Evolutionary conservation across 1,140 invertebrate species (phyloP), one percentile per base, ranked within the genome.

Genomic region (Drosophila carrolli): DNA sequence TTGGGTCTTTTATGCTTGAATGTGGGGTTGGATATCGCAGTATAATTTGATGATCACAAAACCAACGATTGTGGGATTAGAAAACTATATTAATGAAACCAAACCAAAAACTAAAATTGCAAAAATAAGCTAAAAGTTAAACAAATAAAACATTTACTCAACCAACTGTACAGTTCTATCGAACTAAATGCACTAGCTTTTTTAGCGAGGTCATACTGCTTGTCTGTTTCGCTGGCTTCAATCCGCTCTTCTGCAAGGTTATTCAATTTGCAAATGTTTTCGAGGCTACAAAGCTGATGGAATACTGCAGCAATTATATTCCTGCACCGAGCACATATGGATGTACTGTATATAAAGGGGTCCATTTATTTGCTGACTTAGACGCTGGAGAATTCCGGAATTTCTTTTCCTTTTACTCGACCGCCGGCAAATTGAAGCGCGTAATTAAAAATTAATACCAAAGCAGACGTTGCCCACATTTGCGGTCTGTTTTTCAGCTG

Each of bases 381-480:
- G 44, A 56, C 56, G 8, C n/a, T 27, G 35, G 53, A 44, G 37
- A 57, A 59, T 68, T 70, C 10, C 1, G 13, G 47, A 54, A 62
- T 46, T 55, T 43, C 41, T 16, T 62, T 59, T 75, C 23, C 29
- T 47, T 61, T 51, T 57, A n/a, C 46, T 53, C 40, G 23, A 46
- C 38, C 32, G 32, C 35, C 44, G 37, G 58, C 40, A 67, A 81
- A 81, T 57, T 81, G 73, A 77, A 77, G 78, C 78, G 78, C 73
- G 61, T 81, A 81, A 81, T 81, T 81, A 67, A 81, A 81, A 73
- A 77, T 81, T 81, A 81, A 77, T 81, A 44, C 66, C 55, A 70
- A 75, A 75, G 71, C 59, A 65, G 71, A 75, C 50, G 47, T 41
- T 50, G 9, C 35, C 56, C 57, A 51, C 70, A 74, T 55, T 57